A percentile compares a stretch with the other conserved stretches of the same genome.
Conservation (phyloP, 2,113 vertebrate genomes). For the Okapia johnstoni region DNA sequence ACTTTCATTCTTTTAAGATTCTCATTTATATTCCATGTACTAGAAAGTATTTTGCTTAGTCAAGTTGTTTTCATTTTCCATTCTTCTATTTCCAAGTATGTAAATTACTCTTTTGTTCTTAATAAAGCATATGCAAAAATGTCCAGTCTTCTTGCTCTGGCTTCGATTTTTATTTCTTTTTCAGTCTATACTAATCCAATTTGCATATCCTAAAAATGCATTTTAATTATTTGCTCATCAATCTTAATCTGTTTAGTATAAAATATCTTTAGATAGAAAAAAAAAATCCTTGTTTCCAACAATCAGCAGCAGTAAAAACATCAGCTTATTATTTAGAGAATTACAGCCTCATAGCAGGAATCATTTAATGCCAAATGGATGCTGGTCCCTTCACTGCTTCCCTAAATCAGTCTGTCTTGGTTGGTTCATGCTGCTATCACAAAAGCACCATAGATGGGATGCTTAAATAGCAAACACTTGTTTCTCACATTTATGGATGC, state of each 20-base stretch:
- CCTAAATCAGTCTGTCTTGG: not conserved
- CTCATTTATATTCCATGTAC: not conserved
- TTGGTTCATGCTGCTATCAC: not conserved
- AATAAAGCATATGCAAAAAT: not conserved
- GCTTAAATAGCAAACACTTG: not conserved
- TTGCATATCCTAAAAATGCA: not conserved
- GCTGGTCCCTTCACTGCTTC: not conserved
- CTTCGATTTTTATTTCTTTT: not conserved
- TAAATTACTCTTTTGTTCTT: constrained; percentile 17
- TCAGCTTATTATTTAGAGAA: not conserved
- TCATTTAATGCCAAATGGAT: not conserved
- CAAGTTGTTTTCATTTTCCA: not conserved
- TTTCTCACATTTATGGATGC: not conserved
- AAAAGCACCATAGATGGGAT: not conserved
- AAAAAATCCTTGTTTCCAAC: not conserved
- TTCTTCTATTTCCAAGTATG: not conserved
- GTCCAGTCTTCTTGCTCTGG: not conserved
- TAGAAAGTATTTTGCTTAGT: not conserved
- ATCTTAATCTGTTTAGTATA: constrained; percentile 2
- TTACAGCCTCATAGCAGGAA: too few species aligned
- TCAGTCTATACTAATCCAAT: not conserved
- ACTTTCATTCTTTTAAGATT: not conserved
- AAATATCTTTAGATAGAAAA: not conserved
- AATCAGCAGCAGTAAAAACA: not conserved
- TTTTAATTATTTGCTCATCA: constrained; percentile 49